Base-by-base conservation (phyloP, 2,797 vertebrate genomes). In the Alectoris magna region DNA sequence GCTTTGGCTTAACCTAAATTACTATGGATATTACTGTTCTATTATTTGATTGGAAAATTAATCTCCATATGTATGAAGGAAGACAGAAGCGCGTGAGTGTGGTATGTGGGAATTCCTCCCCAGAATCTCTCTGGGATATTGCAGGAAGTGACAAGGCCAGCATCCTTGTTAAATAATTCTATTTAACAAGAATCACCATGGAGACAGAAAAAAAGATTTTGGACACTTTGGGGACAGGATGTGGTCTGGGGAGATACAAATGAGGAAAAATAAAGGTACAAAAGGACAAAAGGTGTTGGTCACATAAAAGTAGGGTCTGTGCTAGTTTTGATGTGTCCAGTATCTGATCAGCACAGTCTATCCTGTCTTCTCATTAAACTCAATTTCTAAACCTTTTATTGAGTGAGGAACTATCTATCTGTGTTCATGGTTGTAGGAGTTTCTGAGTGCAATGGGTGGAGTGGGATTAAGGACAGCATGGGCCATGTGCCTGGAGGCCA, bases 251-350 rank as follows among this genome's bases (percentile, higher is more conserved):
- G 58, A 75, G 17, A 23, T 63, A 15, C 1, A 48, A 48, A 21
- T 24, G 3, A 16, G 19, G 10, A 21, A 26, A 66, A 44, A 46
- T 5, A 43, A 26, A 53, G 14, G 8, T 17, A 27, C 9, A 53
- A 53, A 10, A 7, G 11, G 7, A 21, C 18, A 38, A 58, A 71
- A 59, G 26, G 38, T 4, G 1, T 11, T 24, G 39, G 10, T 10
- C 0, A 14, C 36, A 0, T 59, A 11, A n/a, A 43, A 53, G 8
- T 18, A 79, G 15, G 0, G 0, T 4, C 21, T 49, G 11, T 21
- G 9, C 10, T 74, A 53, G 29, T 66, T 36, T 29, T 34, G 14
- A 6, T 0, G 0, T 19, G 22, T 8, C 9, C 18, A 49, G 10
- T 6, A 7, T 7, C 31, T 39, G 24, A 34, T 22, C 23, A 41